These are phyloP conservation scores for Acanthisitta chloris DNA, from an alignment of 2,113 vertebrate genomes.

Conservation along the genomic window DNA sequence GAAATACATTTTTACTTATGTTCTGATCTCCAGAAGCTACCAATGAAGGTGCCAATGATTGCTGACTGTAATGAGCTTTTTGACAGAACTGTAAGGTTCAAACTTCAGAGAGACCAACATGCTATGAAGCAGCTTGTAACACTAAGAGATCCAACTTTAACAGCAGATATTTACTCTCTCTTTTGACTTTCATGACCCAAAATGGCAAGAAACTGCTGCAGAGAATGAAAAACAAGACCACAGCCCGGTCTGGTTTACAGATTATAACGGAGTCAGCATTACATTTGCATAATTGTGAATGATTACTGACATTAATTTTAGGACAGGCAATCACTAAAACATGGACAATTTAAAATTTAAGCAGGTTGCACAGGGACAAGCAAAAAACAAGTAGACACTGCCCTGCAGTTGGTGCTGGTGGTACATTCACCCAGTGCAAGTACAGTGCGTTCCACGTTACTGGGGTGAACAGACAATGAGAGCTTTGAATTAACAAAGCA, in stretches of 20 bases:
- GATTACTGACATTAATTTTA: background rate
- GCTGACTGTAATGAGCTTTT: background rate
- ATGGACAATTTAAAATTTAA: background rate
- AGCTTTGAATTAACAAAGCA: background rate
- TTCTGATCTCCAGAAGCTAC: background rate
- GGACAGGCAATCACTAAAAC: background rate
- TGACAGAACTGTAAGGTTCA: background rate
- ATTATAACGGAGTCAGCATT: background rate
- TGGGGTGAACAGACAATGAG: background rate
- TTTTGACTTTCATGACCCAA: background rate
- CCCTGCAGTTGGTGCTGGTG: background rate
- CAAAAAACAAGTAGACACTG: background rate
- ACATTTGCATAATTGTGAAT: background rate
- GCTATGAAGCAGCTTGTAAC: background rate
- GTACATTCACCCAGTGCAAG: background rate
- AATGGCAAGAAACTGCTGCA: background rate
- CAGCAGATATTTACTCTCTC: background rate
- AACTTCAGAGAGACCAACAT: background rate
- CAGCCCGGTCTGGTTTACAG: background rate
- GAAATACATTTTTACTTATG: background rate
- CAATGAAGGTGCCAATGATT: background rate
- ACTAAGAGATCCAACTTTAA: background rate
- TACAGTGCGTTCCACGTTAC: background rate
- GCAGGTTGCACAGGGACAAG: background rate
- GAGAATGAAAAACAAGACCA: background rate